Evolutionary conservation across 2,888 invertebrate genomes (phyloP), one percentile per base, ranked within the genome.

Genomic region (Drosophila neotestacea): DNA sequence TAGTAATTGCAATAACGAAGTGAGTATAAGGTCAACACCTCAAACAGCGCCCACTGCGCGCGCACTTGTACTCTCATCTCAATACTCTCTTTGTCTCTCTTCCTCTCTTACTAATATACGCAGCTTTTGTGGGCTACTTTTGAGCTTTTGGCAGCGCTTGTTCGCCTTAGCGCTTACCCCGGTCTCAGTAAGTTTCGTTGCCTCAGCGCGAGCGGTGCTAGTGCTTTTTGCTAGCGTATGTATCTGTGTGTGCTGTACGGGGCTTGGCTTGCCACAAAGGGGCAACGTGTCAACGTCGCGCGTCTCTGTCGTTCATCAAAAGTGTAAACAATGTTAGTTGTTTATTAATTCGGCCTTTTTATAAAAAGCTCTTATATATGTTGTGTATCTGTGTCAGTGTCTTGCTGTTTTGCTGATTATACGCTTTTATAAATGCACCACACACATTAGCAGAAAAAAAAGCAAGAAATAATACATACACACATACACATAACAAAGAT

Each of bases 251-350:
- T 71, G 67, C 71, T 75, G 59, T 61, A 58, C 68, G 69, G 77
- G 73, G 77, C 76, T 70, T 73, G 83, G 73, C 73, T 68, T 78
- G 79, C 78, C 70, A 70, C 70, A 79, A 70, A 75, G 85, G 78
- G 87, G 87, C 87, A 85, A 84, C 84, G 84, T 84, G 84, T 84
- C 87, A 84, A 78, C 62, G 58, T 63, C 72, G 67, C 67, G 52
- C 51, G 38, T 51, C 56, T 69, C 69, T 36, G 60, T 65, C 64
- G 56, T 44, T 61, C 70, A 75, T 41, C 55, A 63, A 73, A 73
- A 85, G 70, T 85, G 86, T 85, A 85, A 85, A 88, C 88, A 85
- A 85, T 76, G 68, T 61, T 67, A 61, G 55, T 70, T 75, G 75
- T 72, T 73, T 85, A 81, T 73, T 69, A 70, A 62, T 52, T 47